Evolutionary conservation across 2,888 invertebrate genomes (phyloP).

Genomic region (Eumerus sabulonum): DNA sequence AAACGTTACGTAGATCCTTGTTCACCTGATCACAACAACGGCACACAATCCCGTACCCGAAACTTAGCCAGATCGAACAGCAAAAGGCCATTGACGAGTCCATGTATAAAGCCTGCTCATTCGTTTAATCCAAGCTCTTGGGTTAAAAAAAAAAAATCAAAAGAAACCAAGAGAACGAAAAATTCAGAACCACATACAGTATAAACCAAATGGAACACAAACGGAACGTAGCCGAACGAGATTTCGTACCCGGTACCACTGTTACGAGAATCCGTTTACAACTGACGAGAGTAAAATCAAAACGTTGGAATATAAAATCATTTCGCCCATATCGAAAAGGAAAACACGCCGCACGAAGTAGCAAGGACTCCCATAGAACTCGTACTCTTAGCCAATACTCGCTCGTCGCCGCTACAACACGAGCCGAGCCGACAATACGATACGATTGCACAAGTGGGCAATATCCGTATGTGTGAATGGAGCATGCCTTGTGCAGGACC

Average conservation of each 20-base stretch:
- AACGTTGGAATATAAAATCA: slow-evolving; percentile 68
- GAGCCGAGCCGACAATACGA: slow-evolving; percentile 29
- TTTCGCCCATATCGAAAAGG: slow-evolving; percentile 63
- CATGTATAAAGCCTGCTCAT: too few relatives aligned
- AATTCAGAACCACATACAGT: background rate
- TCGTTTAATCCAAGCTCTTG: too few relatives aligned
- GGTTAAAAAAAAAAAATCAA: slow-evolving; percentile 14
- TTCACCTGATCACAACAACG: too few relatives aligned
- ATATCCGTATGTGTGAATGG: slow-evolving; percentile 43
- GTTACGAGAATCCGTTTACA: slow-evolving; percentile 68
- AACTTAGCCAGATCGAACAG: slow-evolving; percentile 24
- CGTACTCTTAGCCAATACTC: slow-evolving; percentile 9
- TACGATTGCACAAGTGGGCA: too few relatives aligned
- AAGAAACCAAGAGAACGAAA: too few relatives aligned
- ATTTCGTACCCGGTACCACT: slow-evolving; percentile 58
- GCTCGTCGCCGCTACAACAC: slow-evolving; percentile 38
- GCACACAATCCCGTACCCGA: too few relatives aligned
- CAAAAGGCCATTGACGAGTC: slow-evolving; percentile 5
- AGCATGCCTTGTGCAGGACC: slow-evolving; percentile 61
- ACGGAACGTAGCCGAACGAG: slow-evolving; percentile 41
- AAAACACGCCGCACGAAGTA: slow-evolving; percentile 40
- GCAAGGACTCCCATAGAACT: slow-evolving; percentile 16
- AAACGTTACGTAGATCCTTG: slow-evolving; percentile 26
- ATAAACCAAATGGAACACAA: slow-evolving; percentile 51
- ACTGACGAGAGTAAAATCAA: slow-evolving; percentile 68